Evolutionary conservation across 2,888 invertebrate species (phyloP).

Genomic region (Ophonus ardosiacus): DNA sequence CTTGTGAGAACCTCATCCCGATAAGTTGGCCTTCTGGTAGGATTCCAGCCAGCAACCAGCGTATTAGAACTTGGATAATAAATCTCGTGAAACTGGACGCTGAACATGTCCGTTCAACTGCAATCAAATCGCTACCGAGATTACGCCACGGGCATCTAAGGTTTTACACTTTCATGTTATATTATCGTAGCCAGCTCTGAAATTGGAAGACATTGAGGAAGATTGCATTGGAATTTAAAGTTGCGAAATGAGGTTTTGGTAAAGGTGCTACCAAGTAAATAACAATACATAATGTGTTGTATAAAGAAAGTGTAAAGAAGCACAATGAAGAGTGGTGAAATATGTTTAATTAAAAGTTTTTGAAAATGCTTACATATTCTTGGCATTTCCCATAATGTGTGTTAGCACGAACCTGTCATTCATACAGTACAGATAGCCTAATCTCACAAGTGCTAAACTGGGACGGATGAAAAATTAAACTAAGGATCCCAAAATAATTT

Average conservation of each 20-base stretch:
- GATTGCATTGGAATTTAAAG: neutral
- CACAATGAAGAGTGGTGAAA: neutral
- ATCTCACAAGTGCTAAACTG: too few relatives aligned
- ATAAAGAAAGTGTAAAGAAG: neutral
- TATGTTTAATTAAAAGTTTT: neutral
- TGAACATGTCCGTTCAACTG: conserved; percentile 27
- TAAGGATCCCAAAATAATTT: too few relatives aligned
- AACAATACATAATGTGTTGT: neutral
- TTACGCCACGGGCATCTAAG: neutral
- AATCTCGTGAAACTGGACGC: conserved; percentile 21
- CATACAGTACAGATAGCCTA: too few relatives aligned
- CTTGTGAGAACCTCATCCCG: neutral
- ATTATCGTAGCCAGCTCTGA: neutral
- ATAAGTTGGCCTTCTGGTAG: neutral
- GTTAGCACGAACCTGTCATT: too few relatives aligned
- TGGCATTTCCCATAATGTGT: too few relatives aligned
- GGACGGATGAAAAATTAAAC: too few relatives aligned
- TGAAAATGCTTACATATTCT: neutral
- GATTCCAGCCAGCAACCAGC: neutral
- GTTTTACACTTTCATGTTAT: conserved; percentile 11
- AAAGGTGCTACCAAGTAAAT: neutral
- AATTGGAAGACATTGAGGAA: neutral
- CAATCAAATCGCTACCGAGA: conserved; percentile 20
- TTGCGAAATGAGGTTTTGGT: neutral
- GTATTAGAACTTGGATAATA: conserved; percentile 53